Evolutionary conservation across 2,113 vertebrate genomes (phyloP).

Genomic region (Indicator maculatus): DNA sequence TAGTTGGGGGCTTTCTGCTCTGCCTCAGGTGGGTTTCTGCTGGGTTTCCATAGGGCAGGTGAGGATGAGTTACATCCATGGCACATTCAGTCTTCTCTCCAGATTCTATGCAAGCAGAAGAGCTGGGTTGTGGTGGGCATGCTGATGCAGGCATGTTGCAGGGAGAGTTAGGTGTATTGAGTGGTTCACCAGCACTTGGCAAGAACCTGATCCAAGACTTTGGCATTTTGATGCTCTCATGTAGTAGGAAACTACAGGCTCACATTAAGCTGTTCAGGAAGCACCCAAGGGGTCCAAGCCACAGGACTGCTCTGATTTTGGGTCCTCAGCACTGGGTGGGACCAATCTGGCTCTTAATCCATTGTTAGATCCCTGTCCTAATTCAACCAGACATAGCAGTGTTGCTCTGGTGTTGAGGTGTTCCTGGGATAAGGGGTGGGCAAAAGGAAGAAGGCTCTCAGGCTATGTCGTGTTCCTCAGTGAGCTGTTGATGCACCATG

Average conservation of each 20-base stretch:
- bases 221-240: not conserved
- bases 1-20: not conserved
- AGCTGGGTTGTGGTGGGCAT: not conserved
- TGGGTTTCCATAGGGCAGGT: not conserved
- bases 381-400: not conserved
- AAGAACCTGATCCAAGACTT: not conserved
- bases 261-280: fast-evolving
- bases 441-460: not conserved
- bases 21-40: not conserved
- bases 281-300: not conserved
- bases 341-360: not conserved
- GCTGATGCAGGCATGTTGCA: not conserved
- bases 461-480: fast-evolving
- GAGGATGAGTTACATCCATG: fast-evolving
- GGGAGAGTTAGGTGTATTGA: not conserved
- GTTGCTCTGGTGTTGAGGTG: not conserved
- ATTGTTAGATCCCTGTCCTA: fast-evolving
- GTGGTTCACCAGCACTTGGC: not conserved
- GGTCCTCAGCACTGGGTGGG: not conserved
- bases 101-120: not conserved
- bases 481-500: fast-evolving
- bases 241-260: not conserved
- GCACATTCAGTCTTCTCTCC: fast-evolving
- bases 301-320: not conserved
- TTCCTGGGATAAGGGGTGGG: not conserved